These are phyloP conservation scores for Caenorhabditis wallacei DNA, from an alignment of 2,888 invertebrate species.

Conservation along the genomic window DNA sequence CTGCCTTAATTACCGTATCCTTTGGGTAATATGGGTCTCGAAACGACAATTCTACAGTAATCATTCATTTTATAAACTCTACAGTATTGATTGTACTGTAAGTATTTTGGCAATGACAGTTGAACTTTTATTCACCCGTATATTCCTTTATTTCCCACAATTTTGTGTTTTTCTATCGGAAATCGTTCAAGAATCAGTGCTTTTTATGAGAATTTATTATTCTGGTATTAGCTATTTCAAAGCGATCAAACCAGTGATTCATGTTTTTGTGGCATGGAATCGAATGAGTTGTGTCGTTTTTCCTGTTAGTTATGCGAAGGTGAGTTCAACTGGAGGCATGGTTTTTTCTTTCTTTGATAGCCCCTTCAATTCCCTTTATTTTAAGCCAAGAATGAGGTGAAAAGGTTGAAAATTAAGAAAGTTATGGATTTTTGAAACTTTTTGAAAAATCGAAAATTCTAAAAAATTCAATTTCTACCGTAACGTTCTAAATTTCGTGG, in stretches of 20 bases:
- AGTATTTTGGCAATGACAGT: constrained; percentile 42
- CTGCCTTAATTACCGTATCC: constrained; percentile 53
- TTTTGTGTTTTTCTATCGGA: constrained; percentile 30
- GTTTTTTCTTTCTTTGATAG: neutral
- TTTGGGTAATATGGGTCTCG: constrained; percentile 54
- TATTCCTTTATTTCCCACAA: constrained; percentile 49
- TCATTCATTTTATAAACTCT: constrained; percentile 50
- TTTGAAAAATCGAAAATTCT: no score
- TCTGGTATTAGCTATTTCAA: constrained; percentile 25
- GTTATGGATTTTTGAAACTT: no score
- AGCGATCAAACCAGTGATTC: constrained; percentile 44
- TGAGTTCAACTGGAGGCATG: no score
- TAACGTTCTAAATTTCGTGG: no score
- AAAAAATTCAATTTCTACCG: no score
- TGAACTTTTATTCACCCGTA: constrained; percentile 22
- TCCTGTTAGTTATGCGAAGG: constrained; percentile 51
- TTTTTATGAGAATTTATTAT: constrained; percentile 54
- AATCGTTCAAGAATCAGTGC: constrained; percentile 3
- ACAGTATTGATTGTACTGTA: constrained; percentile 37
- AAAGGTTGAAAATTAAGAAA: no score
- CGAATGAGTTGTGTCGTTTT: constrained; percentile 59
- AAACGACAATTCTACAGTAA: constrained; percentile 48
- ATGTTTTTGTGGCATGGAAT: constrained; percentile 47
- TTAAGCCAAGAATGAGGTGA: no score
- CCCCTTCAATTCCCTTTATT: no score